Evolutionary conservation across 2,888 invertebrate genomes (phyloP).

Genomic region (Heliconius ethilla): DNA sequence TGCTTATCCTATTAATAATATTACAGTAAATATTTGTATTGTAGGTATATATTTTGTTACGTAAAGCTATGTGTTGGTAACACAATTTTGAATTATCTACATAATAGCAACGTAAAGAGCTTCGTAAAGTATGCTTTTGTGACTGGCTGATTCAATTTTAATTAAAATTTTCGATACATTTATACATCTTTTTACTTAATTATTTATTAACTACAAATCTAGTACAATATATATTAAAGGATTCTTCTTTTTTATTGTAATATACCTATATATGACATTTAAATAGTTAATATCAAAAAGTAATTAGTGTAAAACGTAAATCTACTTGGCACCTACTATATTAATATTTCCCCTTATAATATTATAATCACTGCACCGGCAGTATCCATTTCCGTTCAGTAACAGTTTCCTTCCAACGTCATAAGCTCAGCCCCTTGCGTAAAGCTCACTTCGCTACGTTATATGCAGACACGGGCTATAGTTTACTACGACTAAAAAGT

Average conservation of each 20-base stretch:
- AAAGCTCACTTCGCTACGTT: slow-evolving; percentile 62
- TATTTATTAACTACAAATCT: not conserved
- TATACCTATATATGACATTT: not conserved
- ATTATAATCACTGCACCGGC: slow-evolving; percentile 56
- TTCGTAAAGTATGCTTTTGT: slow-evolving; percentile 39
- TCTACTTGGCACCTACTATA: slow-evolving; percentile 10
- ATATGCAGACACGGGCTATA: slow-evolving; percentile 71
- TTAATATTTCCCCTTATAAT: slow-evolving; percentile 38
- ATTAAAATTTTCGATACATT: slow-evolving; percentile 34
- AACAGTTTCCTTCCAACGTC: slow-evolving; percentile 71
- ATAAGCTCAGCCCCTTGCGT: slow-evolving; percentile 58
- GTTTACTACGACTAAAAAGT: slow-evolving; percentile 70
- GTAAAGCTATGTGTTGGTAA: not conserved
- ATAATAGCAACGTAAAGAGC: slow-evolving; percentile 4
- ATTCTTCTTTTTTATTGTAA: not conserved
- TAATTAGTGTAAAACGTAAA: slow-evolving; percentile 15
- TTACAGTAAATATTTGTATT: not conserved
- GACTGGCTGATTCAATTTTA: slow-evolving; percentile 42
- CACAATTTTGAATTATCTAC: slow-evolving; percentile 12
- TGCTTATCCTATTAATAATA: not conserved
- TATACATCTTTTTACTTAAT: not conserved
- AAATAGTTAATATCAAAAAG: not conserved
- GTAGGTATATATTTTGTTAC: not conserved
- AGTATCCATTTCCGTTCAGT: slow-evolving; percentile 73
- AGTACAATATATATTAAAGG: not conserved